Base-by-base conservation (phyloP, 2,888 invertebrate species). In the Craniophora ligustri region DNA sequence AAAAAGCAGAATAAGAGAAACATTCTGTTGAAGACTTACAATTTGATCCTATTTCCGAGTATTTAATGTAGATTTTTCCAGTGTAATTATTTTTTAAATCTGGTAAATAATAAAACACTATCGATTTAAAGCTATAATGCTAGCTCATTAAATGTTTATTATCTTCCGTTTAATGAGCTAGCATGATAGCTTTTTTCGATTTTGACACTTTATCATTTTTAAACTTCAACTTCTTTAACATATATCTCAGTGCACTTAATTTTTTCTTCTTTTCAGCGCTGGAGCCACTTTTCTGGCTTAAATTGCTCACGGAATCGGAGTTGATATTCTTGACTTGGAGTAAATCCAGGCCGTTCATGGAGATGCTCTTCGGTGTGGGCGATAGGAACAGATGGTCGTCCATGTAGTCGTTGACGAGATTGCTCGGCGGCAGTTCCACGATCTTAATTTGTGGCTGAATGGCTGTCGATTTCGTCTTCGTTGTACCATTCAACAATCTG, bases 381-480 rank as follows among this genome's bases (percentile, higher is more conserved):
- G 72, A 67, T 0, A 78, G 79, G 19, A 82, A 66, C 50, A 67
- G 57, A 15, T 30, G 34, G 3, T 67, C 63, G 0, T 64, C 65
- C n/a, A 59, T 59, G n/a, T 64, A 64, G 0, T 70, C 63, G 1
- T 56, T 46, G 18, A 66, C 61, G 31, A 60, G 56, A 46, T 55
- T 65, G 32, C 67, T 67, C 2, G 75, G 56, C 4, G 71, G 49
- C 11, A 81, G 42, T 32, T 85, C 83, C 0, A 68, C 75, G 7
- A 87, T 85, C 42, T 77, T 82, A 7, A 85, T 47, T 0, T 72
- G 71, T 0, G 84, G 84, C 34, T 74, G 71, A 0, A 67, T 38
- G 15, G 67, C 39, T 11, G 67, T 55, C 5, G 62, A 41, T 26
- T 45, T 30, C 23, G 57, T 15, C 21, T 45, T 30, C 23, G 57